These are phyloP conservation scores for Gryllus longicercus DNA, from an alignment of 2,888 invertebrate genomes.

Conservation along the genomic window DNA sequence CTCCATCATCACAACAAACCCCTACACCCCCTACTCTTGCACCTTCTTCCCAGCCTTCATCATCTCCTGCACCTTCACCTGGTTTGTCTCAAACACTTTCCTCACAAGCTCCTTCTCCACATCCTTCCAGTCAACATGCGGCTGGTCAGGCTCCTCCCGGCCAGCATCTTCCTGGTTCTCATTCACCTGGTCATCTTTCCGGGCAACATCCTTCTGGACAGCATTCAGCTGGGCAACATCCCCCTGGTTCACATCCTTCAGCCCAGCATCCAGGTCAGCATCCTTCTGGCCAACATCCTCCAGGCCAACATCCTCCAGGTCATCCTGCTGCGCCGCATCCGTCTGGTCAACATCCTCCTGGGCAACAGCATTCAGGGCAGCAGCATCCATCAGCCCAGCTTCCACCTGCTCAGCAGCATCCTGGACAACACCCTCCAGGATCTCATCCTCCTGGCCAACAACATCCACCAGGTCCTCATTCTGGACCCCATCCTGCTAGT, in stretches of 20 bases:
- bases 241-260: neutral
- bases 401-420: neutral
- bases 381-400: neutral
- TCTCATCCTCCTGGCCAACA: neutral
- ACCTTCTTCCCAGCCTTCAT: neutral
- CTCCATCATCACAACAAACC: too few relatives aligned
- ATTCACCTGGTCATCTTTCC: neutral
- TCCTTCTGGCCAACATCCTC: neutral
- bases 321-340: neutral
- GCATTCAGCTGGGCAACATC: neutral
- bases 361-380: neutral
- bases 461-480: neutral
- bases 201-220: neutral
- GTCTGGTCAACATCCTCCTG: neutral
- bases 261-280: neutral
- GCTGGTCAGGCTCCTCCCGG: neutral
- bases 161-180: neutral
- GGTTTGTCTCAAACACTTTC: neutral
- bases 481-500: neutral
- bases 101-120: neutral
- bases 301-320: neutral
- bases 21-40: neutral
- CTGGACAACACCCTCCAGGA: neutral
- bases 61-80: neutral
- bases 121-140: neutral